Conservation (phyloP, 1,140 invertebrate genomes). For the Acromyrmex heyeri region DNA sequence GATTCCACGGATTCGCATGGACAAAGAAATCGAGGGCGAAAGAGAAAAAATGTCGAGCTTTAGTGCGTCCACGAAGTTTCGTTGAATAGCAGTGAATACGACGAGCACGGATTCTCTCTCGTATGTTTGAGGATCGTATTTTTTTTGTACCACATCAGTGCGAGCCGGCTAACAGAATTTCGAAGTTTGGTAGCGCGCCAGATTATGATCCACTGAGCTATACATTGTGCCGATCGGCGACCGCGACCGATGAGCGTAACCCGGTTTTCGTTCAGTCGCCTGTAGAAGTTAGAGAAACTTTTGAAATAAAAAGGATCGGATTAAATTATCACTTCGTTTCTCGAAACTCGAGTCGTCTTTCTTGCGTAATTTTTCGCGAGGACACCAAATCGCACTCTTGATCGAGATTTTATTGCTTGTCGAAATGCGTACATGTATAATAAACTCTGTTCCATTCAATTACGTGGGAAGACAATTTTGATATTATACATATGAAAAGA, state of each 20-base stretch:
- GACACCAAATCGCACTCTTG: background rate
- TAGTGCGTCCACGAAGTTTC: slow-evolving; percentile 49
- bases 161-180: slow-evolving; percentile 75
- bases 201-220: slow-evolving; percentile 77
- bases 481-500: background rate
- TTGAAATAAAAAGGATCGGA: slow-evolving; percentile 52
- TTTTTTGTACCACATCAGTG: slow-evolving; percentile 70
- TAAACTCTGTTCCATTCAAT: background rate
- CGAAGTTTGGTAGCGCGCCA: slow-evolving; percentile 77
- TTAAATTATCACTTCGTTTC: slow-evolving; percentile 60
- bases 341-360: slow-evolving; percentile 17
- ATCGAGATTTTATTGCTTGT: slow-evolving; percentile 28
- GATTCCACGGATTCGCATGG: slow-evolving; percentile 17
- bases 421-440: background rate
- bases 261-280: slow-evolving; percentile 54
- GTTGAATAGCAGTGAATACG: slow-evolving; percentile 57
- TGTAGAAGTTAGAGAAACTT: slow-evolving; percentile 69
- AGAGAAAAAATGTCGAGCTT: slow-evolving; percentile 19
- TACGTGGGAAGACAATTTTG: background rate
- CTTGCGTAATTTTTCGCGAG: slow-evolving; percentile 23
- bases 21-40: background rate
- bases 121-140: slow-evolving; percentile 76
- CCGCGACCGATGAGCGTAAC: slow-evolving; percentile 57
- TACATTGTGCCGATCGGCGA: slow-evolving; percentile 72
- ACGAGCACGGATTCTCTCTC: slow-evolving; percentile 59